These are phyloP conservation scores for Peromyscus polionotus DNA, from an alignment of 2,113 vertebrate species.

Conservation along the genomic window DNA sequence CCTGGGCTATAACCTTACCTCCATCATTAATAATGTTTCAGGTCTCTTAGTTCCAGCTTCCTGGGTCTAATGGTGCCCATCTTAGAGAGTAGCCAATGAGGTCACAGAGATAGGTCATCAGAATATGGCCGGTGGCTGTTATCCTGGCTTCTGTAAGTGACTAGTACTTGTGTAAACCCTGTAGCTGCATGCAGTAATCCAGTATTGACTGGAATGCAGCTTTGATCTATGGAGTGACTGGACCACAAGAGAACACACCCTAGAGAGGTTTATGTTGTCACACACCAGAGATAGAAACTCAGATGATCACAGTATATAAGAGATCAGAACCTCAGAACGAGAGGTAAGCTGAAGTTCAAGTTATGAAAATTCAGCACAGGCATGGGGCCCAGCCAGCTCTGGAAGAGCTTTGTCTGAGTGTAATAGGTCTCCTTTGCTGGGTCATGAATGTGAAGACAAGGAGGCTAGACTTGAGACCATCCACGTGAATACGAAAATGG, in stretches of 20 bases:
- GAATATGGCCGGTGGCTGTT: neutral
- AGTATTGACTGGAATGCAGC: neutral
- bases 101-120: neutral
- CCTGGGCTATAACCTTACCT: neutral
- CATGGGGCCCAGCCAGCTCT: neutral
- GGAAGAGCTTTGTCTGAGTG: neutral
- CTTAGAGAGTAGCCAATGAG: neutral
- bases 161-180: neutral
- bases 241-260: neutral
- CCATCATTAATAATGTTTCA: neutral
- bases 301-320: neutral
- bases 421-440: neutral
- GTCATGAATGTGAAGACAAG: neutral
- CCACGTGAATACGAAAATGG: neutral
- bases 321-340: neutral
- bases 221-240: neutral
- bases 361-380: neutral
- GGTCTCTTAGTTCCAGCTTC: neutral
- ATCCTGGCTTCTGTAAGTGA: neutral
- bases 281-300: neutral
- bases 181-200: neutral
- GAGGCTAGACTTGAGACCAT: neutral
- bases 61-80: neutral
- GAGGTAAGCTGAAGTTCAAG: neutral
- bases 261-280: neutral